These are phyloP conservation scores for Brachionus rotundiformis DNA, from an alignment of 1,140 invertebrate species.

Conservation along the genomic window DNA sequence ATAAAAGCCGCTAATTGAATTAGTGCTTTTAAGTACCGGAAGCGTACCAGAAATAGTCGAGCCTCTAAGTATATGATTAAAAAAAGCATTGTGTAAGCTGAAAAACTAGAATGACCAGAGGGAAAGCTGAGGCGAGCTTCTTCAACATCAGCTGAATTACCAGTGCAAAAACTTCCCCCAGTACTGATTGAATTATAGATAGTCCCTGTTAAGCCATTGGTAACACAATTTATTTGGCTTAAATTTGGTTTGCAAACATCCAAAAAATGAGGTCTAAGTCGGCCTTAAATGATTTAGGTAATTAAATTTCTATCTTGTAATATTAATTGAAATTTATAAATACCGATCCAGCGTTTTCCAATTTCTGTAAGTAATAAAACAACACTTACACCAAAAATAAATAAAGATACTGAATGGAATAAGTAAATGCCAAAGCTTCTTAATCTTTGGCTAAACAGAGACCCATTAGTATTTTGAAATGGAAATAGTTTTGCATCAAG, in stretches of 20 bases:
- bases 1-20: constrained; percentile 37
- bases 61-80: constrained; percentile 42
- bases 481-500: constrained; percentile 42
- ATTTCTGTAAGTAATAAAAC: constrained; percentile 73
- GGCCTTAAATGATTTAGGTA: constrained; percentile 65
- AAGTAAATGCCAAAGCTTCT: constrained; percentile 35
- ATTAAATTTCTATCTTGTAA: neutral
- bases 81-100: constrained; percentile 66
- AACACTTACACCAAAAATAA: constrained; percentile 39
- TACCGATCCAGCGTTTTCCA: constrained; percentile 75
- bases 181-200: constrained; percentile 58
- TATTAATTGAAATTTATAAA: neutral
- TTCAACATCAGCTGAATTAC: constrained; percentile 51
- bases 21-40: constrained; percentile 29
- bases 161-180: constrained; percentile 62
- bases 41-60: neutral
- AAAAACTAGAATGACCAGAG: constrained; percentile 69
- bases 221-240: constrained; percentile 53
- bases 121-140: constrained; percentile 67
- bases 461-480: constrained; percentile 2
- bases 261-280: constrained; percentile 89
- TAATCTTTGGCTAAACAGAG: neutral
- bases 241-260: constrained; percentile 67
- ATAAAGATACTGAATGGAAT: constrained; percentile 45
- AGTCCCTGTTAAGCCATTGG: constrained; percentile 20